Conservation (phyloP, 2,888 invertebrate genomes). For the Rhodophaea formosa region DNA sequence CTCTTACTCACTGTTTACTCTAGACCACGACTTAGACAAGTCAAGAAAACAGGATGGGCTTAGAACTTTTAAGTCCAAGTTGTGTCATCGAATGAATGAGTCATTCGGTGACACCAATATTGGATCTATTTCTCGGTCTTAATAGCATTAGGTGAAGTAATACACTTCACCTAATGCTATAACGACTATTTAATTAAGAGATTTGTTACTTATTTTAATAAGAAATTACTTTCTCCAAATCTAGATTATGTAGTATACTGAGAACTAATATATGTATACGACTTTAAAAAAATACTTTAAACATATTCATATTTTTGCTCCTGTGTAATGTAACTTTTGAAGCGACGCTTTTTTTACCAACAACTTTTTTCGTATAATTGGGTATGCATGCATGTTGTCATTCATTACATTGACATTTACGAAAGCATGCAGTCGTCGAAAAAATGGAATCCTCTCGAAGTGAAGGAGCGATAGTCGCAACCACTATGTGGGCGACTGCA, state of each 20-base stretch:
- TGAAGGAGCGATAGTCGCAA: conserved; percentile 29
- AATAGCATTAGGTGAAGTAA: no score
- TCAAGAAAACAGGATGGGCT: conserved; percentile 27
- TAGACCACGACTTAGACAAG: conserved; percentile 37
- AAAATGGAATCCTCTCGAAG: not conserved
- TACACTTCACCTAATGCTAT: no score
- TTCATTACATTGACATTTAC: not conserved
- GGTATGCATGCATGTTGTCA: not conserved
- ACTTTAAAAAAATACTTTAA: no score
- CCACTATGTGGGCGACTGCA: conserved; percentile 60
- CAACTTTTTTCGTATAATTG: no score
- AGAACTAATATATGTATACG: no score
- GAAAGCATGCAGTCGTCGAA: not conserved
- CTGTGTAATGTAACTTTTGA: no score
- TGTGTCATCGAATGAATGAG: conserved; percentile 6
- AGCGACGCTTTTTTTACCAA: no score
- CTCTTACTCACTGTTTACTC: conserved; percentile 55
- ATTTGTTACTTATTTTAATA: no score
- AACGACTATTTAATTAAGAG: no score
- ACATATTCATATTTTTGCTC: no score
- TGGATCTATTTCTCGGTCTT: not conserved
- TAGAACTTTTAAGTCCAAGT: not conserved
- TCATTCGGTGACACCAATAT: not conserved
- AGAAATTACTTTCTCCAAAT: no score
- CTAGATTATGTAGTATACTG: no score